A percentile compares a stretch with the other conserved stretches of the same genome.
Conservation (phyloP, 2,888 invertebrate genomes). For the Nomada ferruginata region DNA sequence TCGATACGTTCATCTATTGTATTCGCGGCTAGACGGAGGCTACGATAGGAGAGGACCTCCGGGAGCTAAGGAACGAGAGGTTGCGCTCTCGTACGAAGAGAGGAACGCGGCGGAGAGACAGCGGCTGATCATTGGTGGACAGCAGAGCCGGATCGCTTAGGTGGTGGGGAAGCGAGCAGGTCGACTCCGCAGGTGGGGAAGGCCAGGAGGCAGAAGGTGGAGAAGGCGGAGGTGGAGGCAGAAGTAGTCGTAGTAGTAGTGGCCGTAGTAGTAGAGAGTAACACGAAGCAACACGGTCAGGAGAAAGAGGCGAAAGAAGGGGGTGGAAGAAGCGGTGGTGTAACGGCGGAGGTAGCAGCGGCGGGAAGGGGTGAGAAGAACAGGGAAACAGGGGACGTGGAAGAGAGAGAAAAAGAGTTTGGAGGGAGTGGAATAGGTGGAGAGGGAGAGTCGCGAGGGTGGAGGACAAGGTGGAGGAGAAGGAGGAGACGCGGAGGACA, state of each 20-base stretch:
- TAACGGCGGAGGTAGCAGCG: slow-evolving; percentile 71
- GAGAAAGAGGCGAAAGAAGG: slow-evolving; percentile 66
- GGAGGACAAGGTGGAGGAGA: slow-evolving; percentile 69
- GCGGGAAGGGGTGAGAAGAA: slow-evolving; percentile 44
- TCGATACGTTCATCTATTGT: not conserved
- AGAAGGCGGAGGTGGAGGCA: slow-evolving; percentile 64
- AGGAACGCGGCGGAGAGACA: slow-evolving; percentile 76
- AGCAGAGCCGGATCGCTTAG: slow-evolving; percentile 69
- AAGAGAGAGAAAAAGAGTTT: slow-evolving; percentile 48
- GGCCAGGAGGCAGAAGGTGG: slow-evolving; percentile 69
- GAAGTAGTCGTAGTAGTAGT: slow-evolving; percentile 63
- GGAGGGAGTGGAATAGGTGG: slow-evolving; percentile 56
- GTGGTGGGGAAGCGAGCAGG: slow-evolving; percentile 76
- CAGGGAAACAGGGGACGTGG: slow-evolving; percentile 51
- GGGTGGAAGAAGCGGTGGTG: slow-evolving; percentile 75
- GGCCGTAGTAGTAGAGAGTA: slow-evolving; percentile 63
- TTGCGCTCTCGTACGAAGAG: slow-evolving; percentile 64
- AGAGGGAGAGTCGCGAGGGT: slow-evolving; percentile 67
- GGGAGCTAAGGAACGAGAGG: slow-evolving; percentile 55
- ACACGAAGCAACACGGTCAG: slow-evolving; percentile 64
- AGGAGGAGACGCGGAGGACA: slow-evolving; percentile 77
- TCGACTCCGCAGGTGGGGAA: slow-evolving; percentile 75
- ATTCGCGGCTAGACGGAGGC: slow-evolving; percentile 18
- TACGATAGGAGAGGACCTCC: slow-evolving; percentile 48
- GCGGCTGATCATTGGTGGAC: slow-evolving; percentile 83